A percentile compares a stretch with the other conserved stretches of the same genome.
These are phyloP conservation scores for Drosophila neonasuta DNA, from an alignment of 2,888 invertebrate species.

Conservation along the genomic window DNA sequence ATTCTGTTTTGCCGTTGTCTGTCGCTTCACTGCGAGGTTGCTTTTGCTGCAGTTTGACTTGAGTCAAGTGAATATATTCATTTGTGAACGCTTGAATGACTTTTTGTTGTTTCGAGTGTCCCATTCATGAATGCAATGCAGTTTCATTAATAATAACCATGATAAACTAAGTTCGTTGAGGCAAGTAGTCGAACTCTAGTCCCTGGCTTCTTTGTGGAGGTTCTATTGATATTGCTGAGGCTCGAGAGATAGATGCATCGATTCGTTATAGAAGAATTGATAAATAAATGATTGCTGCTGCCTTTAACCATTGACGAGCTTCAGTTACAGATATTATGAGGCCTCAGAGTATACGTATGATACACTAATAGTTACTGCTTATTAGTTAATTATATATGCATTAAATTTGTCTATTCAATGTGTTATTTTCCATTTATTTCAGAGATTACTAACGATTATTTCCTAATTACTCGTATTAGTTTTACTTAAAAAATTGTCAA, in stretches of 20 bases:
- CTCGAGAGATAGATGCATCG: not conserved
- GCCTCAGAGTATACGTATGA: not conserved
- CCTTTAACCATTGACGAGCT: slow-evolving; percentile 3
- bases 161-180: slow-evolving; percentile 8
- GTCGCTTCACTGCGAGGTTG: not conserved
- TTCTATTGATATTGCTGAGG: slow-evolving; percentile 1
- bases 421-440: too few relatives aligned
- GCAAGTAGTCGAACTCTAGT: not conserved
- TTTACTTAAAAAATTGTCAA: too few relatives aligned
- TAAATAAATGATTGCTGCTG: slow-evolving; percentile 12
- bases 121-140: slow-evolving; percentile 29
- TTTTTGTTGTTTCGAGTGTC: slow-evolving; percentile 51
- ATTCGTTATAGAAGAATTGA: slow-evolving; percentile 7
- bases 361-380: not conserved
- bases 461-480: too few relatives aligned
- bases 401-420: too few relatives aligned
- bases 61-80: slow-evolving; percentile 54
- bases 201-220: too few relatives aligned
- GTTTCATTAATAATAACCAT: slow-evolving; percentile 26
- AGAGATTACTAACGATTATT: too few relatives aligned
- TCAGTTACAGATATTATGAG: slow-evolving; percentile 17
- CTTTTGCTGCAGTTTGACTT: slow-evolving; percentile 25
- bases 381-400: not conserved
- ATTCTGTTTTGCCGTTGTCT: not conserved
- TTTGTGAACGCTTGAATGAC: slow-evolving; percentile 55